Percentiles rank a stretch among this genome's conserved stretches.
phyloP scores from a whole-genome alignment of 2,113 vertebrate species.

The Callaeas wilsoni region DNA sequence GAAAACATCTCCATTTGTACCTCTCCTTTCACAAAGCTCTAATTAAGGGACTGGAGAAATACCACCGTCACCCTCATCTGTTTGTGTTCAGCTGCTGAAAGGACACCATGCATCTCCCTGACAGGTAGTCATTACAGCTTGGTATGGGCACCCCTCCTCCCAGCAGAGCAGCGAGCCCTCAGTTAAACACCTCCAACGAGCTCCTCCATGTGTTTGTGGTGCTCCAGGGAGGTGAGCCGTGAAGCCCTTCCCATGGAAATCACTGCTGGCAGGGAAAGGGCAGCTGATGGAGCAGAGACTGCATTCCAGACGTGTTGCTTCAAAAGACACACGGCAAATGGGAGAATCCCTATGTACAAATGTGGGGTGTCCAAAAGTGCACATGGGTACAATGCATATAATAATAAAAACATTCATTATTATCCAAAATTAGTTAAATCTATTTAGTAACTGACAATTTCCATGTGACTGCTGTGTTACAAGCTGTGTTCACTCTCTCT shows the following conservation, averaged over 20 bases:
- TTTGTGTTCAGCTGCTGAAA: conserved; percentile 70
- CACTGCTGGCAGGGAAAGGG: neutral
- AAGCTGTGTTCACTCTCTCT: neutral
- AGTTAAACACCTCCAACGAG: neutral
- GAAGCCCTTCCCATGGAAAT: neutral
- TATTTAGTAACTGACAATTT: neutral
- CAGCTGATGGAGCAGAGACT: neutral
- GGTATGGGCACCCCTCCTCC: conserved; percentile 45
- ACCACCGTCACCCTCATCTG: conserved; percentile 64
- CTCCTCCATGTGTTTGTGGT: neutral
- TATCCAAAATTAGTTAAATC: neutral
- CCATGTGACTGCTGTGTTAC: neutral
- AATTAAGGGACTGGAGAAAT: conserved; percentile 79
- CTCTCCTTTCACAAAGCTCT: conserved; percentile 59
- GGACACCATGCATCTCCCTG: conserved; percentile 76
- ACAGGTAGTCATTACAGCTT: conserved; percentile 78
- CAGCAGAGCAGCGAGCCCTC: conserved; percentile 43
- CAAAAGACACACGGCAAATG: neutral
- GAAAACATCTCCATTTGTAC: conserved; percentile 60
- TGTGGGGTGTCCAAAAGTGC: neutral
- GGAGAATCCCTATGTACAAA: neutral
- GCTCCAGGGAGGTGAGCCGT: neutral
- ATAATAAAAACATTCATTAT: neutral
- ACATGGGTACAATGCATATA: neutral
- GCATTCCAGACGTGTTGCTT: neutral